Percentiles rank a stretch among this genome's conserved stretches.
phyloP scores from a whole-genome alignment of 2,113 vertebrate species.

The Axis porcinus region DNA sequence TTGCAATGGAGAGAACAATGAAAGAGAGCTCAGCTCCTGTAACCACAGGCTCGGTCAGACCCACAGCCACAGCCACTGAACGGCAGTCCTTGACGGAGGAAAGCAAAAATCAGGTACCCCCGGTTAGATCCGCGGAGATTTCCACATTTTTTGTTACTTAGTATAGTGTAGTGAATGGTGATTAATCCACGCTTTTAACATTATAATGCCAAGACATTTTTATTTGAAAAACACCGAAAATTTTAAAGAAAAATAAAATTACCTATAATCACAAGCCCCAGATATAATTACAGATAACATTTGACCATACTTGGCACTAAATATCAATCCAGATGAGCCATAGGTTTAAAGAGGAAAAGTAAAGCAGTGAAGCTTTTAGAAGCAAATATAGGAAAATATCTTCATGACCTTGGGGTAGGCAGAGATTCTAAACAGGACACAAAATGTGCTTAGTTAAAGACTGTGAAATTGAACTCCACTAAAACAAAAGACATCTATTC shows the following conservation, averaged over 20 bases:
- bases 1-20: neutral
- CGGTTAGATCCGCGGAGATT: neutral
- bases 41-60: neutral
- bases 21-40: neutral
- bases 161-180: neutral
- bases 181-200: neutral
- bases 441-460: neutral
- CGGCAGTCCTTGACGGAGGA: neutral
- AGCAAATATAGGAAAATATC: neutral
- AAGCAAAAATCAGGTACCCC: neutral
- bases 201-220: neutral
- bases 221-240: neutral
- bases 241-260: constrained; percentile 5
- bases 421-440: neutral
- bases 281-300: neutral
- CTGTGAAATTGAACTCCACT: neutral
- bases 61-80: accelerated
- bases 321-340: neutral
- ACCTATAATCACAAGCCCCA: neutral
- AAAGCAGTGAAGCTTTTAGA: neutral
- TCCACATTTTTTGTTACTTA: neutral
- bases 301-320: neutral
- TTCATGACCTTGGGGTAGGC: neutral
- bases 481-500: neutral
- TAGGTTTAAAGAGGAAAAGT: neutral